phyloP scores from a whole-genome alignment of 2,888 invertebrate species.

The Aromia moschata region DNA sequence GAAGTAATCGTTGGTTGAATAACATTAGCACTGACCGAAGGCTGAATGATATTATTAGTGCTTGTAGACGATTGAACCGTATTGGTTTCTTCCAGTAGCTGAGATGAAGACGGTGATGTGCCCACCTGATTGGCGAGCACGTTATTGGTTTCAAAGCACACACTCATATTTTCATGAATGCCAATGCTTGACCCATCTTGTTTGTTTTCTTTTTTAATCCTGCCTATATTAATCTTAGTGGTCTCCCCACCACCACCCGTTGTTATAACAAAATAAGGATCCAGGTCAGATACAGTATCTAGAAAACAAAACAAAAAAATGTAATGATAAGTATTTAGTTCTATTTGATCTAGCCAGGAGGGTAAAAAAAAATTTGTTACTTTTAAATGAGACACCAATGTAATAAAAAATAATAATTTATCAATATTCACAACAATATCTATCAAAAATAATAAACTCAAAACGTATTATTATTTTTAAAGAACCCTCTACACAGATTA shows the following conservation, averaged over 20 bases:
- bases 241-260: conserved; percentile 56
- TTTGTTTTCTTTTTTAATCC: conserved; percentile 24
- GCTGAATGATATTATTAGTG: conserved; percentile 9
- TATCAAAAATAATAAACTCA: no score
- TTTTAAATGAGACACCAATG: no score
- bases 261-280: conserved; percentile 46
- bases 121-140: conserved; percentile 54
- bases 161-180: conserved; percentile 56
- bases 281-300: conserved; percentile 55
- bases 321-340: no score
- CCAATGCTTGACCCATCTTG: conserved; percentile 46
- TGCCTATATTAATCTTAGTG: conserved; percentile 31
- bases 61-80: conserved; percentile 17
- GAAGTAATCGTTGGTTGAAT: conserved; percentile 26
- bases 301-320: conserved; percentile 35
- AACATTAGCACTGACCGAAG: conserved; percentile 18
- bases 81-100: conserved; percentile 25
- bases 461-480: no score
- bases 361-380: no score
- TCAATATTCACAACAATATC: no score
- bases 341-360: no score
- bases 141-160: conserved; percentile 56
- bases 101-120: conserved; percentile 38
- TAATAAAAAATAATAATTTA: no score
- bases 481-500: no score